Percentiles rank a stretch among this genome's conserved stretches.
Conservation (phyloP, 2,888 invertebrate genomes). For the Ischnus inquisitorius region DNA sequence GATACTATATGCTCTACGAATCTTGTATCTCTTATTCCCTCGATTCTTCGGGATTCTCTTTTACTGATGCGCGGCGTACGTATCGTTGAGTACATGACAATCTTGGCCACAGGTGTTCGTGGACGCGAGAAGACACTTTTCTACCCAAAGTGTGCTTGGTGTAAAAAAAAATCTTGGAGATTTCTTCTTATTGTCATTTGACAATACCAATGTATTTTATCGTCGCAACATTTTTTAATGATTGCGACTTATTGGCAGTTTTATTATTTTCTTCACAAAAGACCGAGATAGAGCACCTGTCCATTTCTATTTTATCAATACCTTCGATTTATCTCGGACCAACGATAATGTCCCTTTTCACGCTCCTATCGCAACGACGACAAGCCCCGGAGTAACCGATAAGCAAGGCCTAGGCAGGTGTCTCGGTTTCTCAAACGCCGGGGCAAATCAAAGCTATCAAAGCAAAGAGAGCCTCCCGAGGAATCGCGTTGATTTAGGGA, state of each 20-base stretch:
- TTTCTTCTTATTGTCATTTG: not conserved
- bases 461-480: slow-evolving; percentile 18
- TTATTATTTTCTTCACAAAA: not conserved
- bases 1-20: slow-evolving; percentile 30
- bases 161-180: slow-evolving; percentile 7
- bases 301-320: slow-evolving; percentile 11
- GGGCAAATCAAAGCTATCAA: slow-evolving; percentile 44
- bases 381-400: not conserved
- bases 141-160: slow-evolving; percentile 18
- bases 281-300: not conserved
- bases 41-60: slow-evolving; percentile 23
- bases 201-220: not conserved
- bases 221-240: not conserved
- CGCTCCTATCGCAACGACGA: slow-evolving; percentile 33
- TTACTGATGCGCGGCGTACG: slow-evolving; percentile 8
- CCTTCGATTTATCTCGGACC: slow-evolving; percentile 18
- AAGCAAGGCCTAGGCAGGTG: slow-evolving; percentile 44
- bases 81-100: slow-evolving; percentile 38
- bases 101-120: slow-evolving; percentile 58
- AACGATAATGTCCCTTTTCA: slow-evolving; percentile 16
- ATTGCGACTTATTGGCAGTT: not conserved
- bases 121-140: slow-evolving; percentile 47
- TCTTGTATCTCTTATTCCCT: slow-evolving; percentile 43
- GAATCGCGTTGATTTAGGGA: slow-evolving; percentile 52
- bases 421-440: not conserved